Evolutionary conservation across 2,888 invertebrate genomes (phyloP).

Genomic region (Agapetus fuscipes): DNA sequence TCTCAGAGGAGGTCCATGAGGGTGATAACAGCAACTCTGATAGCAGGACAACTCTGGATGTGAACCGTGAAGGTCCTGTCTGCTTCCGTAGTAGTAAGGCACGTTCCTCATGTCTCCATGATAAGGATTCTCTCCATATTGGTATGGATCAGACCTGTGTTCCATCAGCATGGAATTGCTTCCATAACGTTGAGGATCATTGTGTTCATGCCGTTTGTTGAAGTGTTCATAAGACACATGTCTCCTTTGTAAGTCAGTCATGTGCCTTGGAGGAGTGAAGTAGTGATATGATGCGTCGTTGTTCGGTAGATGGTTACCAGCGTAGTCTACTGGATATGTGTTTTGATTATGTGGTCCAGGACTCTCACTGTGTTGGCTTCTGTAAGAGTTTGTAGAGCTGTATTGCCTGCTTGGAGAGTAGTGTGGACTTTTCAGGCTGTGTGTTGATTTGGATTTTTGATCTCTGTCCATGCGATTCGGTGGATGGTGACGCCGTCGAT

Average conservation of each 20-base stretch:
- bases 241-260: slow-evolving; percentile 37
- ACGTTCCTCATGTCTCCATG: slow-evolving; percentile 12
- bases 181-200: slow-evolving; percentile 37
- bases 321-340: slow-evolving; percentile 8
- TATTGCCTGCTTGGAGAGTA: slow-evolving; percentile 7
- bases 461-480: slow-evolving; percentile 51
- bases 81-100: slow-evolving; percentile 20
- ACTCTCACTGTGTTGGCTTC: slow-evolving; percentile 5
- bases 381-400: not conserved
- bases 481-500: slow-evolving; percentile 42
- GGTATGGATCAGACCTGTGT: slow-evolving; percentile 20
- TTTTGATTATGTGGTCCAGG: not conserved
- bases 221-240: slow-evolving; percentile 51
- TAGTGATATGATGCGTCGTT: slow-evolving; percentile 24
- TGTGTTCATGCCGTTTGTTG: slow-evolving; percentile 45
- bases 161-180: slow-evolving; percentile 36
- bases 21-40: slow-evolving; percentile 33
- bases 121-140: slow-evolving; percentile 17
- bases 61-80: slow-evolving; percentile 22
- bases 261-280: slow-evolving; percentile 34
- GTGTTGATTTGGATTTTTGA: slow-evolving; percentile 52
- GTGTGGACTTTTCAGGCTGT: slow-evolving; percentile 24
- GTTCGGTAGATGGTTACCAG: slow-evolving; percentile 7
- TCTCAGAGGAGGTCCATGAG: slow-evolving; percentile 29
- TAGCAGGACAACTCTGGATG: slow-evolving; percentile 15